Conservation (phyloP, 2,797 vertebrate genomes). For the Etheostoma nigrum region DNA sequence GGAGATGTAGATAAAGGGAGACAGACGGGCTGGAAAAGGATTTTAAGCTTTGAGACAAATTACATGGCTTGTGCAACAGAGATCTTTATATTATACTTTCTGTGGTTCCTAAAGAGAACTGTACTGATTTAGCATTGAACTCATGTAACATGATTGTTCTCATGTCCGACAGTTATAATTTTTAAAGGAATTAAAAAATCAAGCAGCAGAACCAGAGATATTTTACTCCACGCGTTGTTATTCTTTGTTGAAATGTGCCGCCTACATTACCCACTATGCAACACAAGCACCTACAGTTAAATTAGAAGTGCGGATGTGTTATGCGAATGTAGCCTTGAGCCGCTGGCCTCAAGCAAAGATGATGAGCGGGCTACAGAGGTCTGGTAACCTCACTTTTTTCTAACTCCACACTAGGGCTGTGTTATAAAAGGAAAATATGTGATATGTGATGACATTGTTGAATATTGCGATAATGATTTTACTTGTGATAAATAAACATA, state of each 20-base stretch:
- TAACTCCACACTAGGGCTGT: too few relatives aligned
- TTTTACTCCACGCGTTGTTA: background rate
- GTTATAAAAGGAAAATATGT: too few relatives aligned
- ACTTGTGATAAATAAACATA: too few relatives aligned
- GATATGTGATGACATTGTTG: too few relatives aligned
- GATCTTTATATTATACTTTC: constrained; percentile 4
- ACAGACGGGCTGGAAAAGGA: constrained; percentile 20
- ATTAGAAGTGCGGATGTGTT: background rate
- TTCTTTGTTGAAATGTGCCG: background rate
- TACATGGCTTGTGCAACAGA: constrained; percentile 14
- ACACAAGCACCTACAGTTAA: fast-evolving
- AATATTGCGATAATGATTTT: too few relatives aligned
- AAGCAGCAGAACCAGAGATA: background rate
- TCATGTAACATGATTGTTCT: background rate
- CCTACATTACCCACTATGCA: background rate
- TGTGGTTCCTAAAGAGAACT: background rate
- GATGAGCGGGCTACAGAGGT: background rate
- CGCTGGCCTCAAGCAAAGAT: background rate
- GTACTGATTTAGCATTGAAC: background rate
- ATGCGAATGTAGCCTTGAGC: background rate
- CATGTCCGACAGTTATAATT: background rate
- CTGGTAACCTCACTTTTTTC: background rate
- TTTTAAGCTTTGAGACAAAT: constrained; percentile 33
- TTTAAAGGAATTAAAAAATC: background rate
- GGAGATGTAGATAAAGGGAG: constrained; percentile 40